phyloP scores from a whole-genome alignment of 2,888 invertebrate genomes.

The Troides oblongomaculatus region DNA sequence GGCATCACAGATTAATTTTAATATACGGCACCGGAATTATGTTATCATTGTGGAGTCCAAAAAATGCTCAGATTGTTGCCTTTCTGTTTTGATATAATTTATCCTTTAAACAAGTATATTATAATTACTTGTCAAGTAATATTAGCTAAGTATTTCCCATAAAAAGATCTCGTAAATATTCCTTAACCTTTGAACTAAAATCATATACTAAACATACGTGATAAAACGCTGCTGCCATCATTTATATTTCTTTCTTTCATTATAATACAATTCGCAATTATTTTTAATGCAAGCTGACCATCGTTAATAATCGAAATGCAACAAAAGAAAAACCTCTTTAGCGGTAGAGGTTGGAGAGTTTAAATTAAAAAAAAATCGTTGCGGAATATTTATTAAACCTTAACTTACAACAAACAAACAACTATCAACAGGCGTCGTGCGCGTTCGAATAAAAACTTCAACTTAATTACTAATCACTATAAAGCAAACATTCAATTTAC shows the following conservation, averaged over 20 bases:
- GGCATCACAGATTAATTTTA: conserved; percentile 19
- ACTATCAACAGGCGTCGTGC: conserved; percentile 64
- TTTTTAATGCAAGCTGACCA: conserved; percentile 10
- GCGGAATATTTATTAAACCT: conserved; percentile 49
- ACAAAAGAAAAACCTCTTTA: conserved; percentile 28
- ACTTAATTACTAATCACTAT: conserved; percentile 79
- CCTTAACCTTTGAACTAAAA: too few relatives aligned
- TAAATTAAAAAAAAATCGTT: conserved; percentile 58
- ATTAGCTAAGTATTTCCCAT: too few relatives aligned
- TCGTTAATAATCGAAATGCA: conserved; percentile 5
- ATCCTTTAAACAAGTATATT: neutral
- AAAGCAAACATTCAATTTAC: conserved; percentile 81
- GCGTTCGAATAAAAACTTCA: conserved; percentile 63
- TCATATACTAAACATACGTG: neutral
- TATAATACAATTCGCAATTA: conserved; percentile 8
- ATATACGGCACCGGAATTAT: conserved; percentile 3
- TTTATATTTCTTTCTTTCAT: conserved; percentile 9
- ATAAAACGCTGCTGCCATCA: neutral
- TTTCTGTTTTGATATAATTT: neutral
- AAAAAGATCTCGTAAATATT: too few relatives aligned
- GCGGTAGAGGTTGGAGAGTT: conserved; percentile 39
- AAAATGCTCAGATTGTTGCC: neutral
- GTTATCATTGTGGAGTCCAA: neutral
- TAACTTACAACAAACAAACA: conserved; percentile 60
- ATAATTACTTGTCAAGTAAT: too few relatives aligned